phyloP scores from a whole-genome alignment of 1,140 invertebrate species.

The Schmidtea mediterranea region DNA sequence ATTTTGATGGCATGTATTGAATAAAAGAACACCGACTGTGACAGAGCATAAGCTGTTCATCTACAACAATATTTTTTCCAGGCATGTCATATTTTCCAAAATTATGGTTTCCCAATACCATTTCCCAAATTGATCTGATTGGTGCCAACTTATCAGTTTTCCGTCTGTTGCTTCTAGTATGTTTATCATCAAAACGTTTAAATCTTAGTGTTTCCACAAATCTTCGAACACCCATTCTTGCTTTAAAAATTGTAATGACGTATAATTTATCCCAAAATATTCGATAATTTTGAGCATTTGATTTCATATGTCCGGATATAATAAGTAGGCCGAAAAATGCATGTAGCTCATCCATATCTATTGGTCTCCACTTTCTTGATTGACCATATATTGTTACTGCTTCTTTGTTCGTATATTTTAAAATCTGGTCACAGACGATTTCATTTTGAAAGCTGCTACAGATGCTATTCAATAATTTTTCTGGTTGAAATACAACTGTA shows the following conservation, averaged over 20 bases:
- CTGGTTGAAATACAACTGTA: too few relatives aligned
- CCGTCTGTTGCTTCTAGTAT: conserved; percentile 8
- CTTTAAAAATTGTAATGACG: conserved; percentile 8
- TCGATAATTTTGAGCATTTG: not conserved
- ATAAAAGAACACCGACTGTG: conserved; percentile 13
- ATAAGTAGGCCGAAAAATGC: conserved; percentile 9
- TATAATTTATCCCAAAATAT: conserved; percentile 4
- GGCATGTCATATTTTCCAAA: conserved; percentile 8
- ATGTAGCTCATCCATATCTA: conserved; percentile 7
- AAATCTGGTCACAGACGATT: too few relatives aligned
- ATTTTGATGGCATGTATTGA: conserved; percentile 27
- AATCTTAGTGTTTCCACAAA: conserved; percentile 9
- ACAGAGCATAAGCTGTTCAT: conserved; percentile 15
- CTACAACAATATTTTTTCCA: conserved; percentile 11
- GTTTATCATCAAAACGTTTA: conserved; percentile 12
- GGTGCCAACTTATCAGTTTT: conserved; percentile 12
- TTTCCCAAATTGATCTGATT: conserved; percentile 12
- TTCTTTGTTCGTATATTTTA: too few relatives aligned
- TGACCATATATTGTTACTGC: too few relatives aligned
- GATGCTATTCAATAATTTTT: too few relatives aligned
- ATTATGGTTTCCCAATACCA: conserved; percentile 6
- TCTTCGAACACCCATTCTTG: conserved; percentile 8
- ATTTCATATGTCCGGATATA: conserved; percentile 1
- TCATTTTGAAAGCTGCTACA: too few relatives aligned
- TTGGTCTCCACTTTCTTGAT: not conserved